Conservation (phyloP, 2,113 vertebrate species). For the Scytalopus superciliaris region DNA sequence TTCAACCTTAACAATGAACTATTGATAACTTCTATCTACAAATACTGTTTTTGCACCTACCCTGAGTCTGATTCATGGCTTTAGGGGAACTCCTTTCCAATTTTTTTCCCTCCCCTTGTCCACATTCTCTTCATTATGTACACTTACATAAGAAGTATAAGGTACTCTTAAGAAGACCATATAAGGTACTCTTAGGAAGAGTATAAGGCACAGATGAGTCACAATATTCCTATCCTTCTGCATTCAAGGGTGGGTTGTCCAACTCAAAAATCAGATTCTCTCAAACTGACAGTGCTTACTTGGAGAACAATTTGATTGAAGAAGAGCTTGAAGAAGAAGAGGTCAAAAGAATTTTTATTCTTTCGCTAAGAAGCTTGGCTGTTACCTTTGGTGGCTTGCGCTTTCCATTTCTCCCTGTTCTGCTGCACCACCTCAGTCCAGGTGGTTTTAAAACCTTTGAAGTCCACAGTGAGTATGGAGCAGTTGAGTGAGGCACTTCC, state of each 20-base stretch:
- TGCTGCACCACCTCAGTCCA: conserved; percentile 93
- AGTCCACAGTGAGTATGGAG: conserved; percentile 89
- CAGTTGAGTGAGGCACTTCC: conserved; percentile 85
- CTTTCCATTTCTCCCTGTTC: conserved; percentile 94
- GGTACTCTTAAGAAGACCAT: fast-evolving
- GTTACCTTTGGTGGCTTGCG: conserved; percentile 92
- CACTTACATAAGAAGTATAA: not conserved
- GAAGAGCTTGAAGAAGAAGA: not conserved
- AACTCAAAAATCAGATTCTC: not conserved
- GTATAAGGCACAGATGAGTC: not conserved
- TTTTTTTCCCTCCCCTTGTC: not conserved
- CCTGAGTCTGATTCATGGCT: not conserved
- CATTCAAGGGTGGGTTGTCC: not conserved
- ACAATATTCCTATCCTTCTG: not conserved
- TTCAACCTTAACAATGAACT: not conserved
- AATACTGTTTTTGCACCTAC: not conserved
- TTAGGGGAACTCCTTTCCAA: not conserved
- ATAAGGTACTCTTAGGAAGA: not conserved
- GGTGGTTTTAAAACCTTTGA: conserved; percentile 89
- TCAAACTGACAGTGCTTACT: not conserved
- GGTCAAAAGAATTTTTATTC: not conserved
- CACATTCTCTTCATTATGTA: not conserved
- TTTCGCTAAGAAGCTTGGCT: not conserved
- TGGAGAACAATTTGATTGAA: not conserved
- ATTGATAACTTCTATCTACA: not conserved